Base-by-base conservation (phyloP, 2,113 vertebrate species). In the Geococcyx californianus region DNA sequence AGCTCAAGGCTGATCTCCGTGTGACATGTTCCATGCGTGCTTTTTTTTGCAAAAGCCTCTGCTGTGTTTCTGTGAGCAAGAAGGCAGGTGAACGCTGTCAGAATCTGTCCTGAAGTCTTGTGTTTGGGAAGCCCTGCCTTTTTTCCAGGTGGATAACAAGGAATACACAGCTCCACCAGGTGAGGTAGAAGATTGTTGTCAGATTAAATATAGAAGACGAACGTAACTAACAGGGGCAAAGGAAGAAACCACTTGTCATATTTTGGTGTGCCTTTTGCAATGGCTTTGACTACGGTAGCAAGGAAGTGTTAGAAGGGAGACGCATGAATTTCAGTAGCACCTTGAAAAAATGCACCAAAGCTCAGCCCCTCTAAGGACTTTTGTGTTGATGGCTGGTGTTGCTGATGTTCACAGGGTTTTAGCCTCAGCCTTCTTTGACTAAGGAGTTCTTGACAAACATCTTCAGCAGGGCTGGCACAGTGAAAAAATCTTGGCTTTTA, bases 1-100 rank as follows among this genome's bases (percentile, higher is more conserved):
- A 33, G 16, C 23, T 69, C 68, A 31, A 78, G 80, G 49, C 28
- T 55, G 29, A 23, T 12, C 3, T 21, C 20, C 42, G 11, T 52
- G 73, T 34, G 31, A 23, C 0, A 0, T 26, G 31, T 62, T 73
- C 36, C 10, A 3, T 16, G 2, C 9, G 14, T 76, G 45, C 7
- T 77, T 40, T 25, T 44, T 10, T 47, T 44, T 40, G 11, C 68
- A 68, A 84, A 76, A 66, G 29, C 36, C 28, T 80, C 80, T 87
- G 36, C 34, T 73, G 26, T 34, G 4, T 74, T 60, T 45, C 9
- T 33, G 31, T 29, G 38, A 55, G 26, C 52, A 67, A 78, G 51
- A 26, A 86, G 40, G 40, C n/a, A 44, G 60, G n/a, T 44, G 47
- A 78, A 21, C 23, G 7, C 44, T 73, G 62, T 23, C 34, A 51